Evolutionary conservation across 1,140 invertebrate species (phyloP), one percentile per base, ranked within the genome.

Genomic region (Babylonia areolata): DNA sequence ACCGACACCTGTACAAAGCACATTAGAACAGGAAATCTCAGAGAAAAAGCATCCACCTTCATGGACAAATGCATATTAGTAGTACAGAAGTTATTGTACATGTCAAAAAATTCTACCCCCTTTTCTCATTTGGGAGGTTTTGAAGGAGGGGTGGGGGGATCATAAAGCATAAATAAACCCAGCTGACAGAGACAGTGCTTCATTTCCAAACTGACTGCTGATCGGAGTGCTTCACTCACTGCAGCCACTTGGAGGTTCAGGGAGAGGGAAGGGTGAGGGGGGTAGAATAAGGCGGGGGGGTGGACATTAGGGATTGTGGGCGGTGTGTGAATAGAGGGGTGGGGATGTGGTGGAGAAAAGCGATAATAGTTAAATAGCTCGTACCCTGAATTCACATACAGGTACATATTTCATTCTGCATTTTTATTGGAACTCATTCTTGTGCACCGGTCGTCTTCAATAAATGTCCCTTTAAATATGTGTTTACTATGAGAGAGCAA

Each of bases 11-110:
- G 28, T 31, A 80, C 78, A 80, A 80, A 80, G 78, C 78, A 80
- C 78, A 80, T 80, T 80, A 80, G 78, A 80, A 20, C 78, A 80
- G 46, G 78, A 35, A 54, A 80, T 51, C 28, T n/a, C 58, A 23
- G 23, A 75, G 11, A 80, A 39, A 80, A 28, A 3, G 17, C 31
- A 31, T 54, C n/a, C 40, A 54, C 28, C 9, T n/a, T 35, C 39
- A 46, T 35, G 46, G 78, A 80, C 40, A 80, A 54, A 80, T 35
- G 40, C 40, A 58, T 54, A 80, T 58, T 80, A 80, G 31, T 54
- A 80, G n/a, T n/a, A 46, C 2, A 73, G 71, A 73, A 73, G 35
- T 73, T 37, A 73, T 37, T 20, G 35, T 33, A 77, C 3, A 28
- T 28, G 28, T 42, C 1, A 77, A 20, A 31, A 77, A 77, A 77